Conservation (phyloP, 2,797 vertebrate species). For the Carduelis carduelis region DNA sequence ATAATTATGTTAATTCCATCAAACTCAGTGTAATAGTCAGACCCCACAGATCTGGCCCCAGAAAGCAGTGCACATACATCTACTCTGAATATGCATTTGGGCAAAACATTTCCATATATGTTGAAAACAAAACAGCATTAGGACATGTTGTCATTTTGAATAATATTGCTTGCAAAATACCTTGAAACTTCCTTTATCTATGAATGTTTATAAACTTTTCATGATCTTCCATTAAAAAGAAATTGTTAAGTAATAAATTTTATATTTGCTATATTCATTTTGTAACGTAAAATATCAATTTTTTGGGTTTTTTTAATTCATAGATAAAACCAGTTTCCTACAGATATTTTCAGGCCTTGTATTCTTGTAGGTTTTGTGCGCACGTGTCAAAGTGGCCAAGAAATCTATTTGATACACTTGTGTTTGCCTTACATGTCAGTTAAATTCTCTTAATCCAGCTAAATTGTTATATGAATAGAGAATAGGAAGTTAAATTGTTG, state of each 20-base stretch:
- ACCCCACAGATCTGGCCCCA: not conserved
- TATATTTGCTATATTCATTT: not conserved
- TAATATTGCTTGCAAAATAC: not conserved
- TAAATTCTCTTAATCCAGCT: not conserved
- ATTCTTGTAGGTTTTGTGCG: not conserved
- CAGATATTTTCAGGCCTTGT: not conserved
- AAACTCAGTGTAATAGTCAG: not conserved
- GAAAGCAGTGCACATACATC: not conserved
- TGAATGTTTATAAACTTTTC: not conserved
- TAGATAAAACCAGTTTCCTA: not conserved
- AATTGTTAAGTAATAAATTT: not conserved
- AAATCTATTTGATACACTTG: not conserved
- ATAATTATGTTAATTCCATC: not conserved
- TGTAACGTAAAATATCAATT: not conserved
- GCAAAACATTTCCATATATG: not conserved
- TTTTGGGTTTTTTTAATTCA: rapidly evolving
- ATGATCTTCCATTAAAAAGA: not conserved
- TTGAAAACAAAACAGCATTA: not conserved
- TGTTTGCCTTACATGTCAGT: not conserved
- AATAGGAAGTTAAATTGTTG: constrained; percentile 17
- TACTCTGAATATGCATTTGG: not conserved
- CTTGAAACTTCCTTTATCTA: not conserved
- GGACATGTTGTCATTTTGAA: not conserved
- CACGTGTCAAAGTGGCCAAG: rapidly evolving
- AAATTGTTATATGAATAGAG: not conserved